Conservation (phyloP, 2,888 invertebrate species). For the Oscheius sp. region DNA sequence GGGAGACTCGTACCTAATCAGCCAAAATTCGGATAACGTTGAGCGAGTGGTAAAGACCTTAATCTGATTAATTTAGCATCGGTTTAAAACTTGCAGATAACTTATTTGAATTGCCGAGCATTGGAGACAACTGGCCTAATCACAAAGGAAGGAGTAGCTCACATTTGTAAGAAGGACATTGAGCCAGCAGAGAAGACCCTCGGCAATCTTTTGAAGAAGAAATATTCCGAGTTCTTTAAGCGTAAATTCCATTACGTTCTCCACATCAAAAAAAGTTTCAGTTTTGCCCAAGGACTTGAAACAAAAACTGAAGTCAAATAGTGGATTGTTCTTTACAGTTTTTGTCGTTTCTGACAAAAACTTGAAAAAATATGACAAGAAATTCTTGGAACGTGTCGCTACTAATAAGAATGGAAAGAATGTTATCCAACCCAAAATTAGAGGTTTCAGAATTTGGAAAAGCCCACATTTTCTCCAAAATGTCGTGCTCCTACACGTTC, state of each 20-base stretch:
- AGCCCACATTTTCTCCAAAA: neutral
- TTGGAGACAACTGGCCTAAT: neutral
- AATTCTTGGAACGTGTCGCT: neutral
- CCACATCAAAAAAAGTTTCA: neutral
- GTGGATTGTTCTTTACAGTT: neutral
- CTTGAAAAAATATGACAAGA: neutral
- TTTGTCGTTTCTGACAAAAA: neutral
- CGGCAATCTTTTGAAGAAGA: neutral
- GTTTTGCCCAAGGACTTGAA: neutral
- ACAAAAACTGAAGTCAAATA: neutral
- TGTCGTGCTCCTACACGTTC: neutral
- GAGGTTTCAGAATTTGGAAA: neutral
- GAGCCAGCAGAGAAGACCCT: neutral
- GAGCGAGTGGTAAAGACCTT: constrained; percentile 12
- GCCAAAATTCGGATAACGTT: constrained; percentile 7
- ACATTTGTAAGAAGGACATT: neutral
- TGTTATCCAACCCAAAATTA: no score
- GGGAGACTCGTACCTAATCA: constrained; percentile 12
- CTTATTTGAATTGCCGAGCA: constrained; percentile 4
- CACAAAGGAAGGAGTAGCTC: constrained; percentile 11
- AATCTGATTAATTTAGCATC: neutral
- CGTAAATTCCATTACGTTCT: neutral
- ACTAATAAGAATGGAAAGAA: neutral
- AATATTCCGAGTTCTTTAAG: neutral
- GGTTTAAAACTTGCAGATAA: neutral